Evolutionary conservation across 2,888 invertebrate genomes (phyloP).

Genomic region (Conus canariensis): DNA sequence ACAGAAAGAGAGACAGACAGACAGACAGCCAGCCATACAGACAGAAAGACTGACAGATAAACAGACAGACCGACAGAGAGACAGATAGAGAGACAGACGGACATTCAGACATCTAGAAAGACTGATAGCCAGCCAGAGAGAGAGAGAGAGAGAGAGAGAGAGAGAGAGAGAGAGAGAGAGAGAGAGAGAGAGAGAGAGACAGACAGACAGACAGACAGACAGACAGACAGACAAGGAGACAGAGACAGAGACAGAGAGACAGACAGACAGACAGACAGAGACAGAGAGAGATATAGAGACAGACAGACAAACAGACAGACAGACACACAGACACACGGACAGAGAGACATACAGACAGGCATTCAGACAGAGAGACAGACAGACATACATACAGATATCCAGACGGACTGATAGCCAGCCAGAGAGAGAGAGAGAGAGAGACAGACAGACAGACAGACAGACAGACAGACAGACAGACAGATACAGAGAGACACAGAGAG

Average conservation of each 20-base stretch:
- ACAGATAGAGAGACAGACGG: no score
- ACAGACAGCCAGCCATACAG: background rate
- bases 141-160: background rate
- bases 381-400: background rate
- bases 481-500: background rate
- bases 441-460: background rate
- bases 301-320: no score
- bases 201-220: background rate
- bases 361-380: background rate
- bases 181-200: background rate
- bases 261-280: no score
- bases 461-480: background rate
- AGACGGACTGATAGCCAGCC: no score
- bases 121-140: background rate
- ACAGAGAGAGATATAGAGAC: no score
- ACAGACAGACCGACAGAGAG: no score
- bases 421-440: background rate
- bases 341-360: background rate
- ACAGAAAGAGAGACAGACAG: background rate
- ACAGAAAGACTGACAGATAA: no score
- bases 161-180: no score
- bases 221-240: no score
- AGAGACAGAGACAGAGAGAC: no score
- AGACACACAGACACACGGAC: no score
- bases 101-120: no score